Conservation (phyloP, 2,113 vertebrate genomes). For the Butorides virescens region DNA sequence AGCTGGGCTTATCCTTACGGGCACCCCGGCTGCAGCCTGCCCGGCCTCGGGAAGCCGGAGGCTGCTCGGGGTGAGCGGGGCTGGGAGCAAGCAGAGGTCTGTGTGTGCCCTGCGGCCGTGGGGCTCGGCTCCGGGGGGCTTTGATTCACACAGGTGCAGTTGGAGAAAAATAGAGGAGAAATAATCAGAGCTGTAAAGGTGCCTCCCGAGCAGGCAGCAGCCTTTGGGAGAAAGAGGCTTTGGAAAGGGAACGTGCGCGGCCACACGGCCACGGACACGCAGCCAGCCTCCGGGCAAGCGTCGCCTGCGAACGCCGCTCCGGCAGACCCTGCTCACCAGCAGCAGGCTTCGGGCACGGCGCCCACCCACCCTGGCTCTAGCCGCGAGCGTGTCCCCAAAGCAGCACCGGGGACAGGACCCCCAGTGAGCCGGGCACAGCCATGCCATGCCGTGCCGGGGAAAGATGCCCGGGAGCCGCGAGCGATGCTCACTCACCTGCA, state of each 20-base stretch:
- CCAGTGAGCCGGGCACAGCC: background rate
- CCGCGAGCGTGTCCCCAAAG: accelerated
- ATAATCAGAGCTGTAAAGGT: background rate
- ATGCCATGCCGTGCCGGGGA: background rate
- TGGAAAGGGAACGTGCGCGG: background rate
- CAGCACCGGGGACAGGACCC: background rate
- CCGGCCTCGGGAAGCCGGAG: background rate
- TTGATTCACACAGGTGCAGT: background rate
- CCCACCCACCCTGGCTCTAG: accelerated
- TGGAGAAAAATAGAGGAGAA: background rate
- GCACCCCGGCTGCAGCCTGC: background rate
- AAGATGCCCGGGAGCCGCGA: background rate
- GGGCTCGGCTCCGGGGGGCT: accelerated
- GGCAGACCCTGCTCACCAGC: background rate
- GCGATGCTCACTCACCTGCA: slow-evolving; percentile 60
- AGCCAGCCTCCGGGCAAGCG: background rate
- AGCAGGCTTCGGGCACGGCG: background rate
- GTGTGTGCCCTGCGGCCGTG: accelerated
- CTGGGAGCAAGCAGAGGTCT: background rate
- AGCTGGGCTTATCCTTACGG: background rate
- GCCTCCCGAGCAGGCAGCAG: background rate
- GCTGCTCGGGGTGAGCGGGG: background rate
- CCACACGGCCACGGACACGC: accelerated
- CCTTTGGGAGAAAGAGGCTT: background rate
- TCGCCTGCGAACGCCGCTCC: accelerated